A percentile compares a stretch with the other conserved stretches of the same genome.
These are phyloP conservation scores for Phalacrocorax aristotelis DNA, from an alignment of 2,113 vertebrate species.

Conservation along the genomic window DNA sequence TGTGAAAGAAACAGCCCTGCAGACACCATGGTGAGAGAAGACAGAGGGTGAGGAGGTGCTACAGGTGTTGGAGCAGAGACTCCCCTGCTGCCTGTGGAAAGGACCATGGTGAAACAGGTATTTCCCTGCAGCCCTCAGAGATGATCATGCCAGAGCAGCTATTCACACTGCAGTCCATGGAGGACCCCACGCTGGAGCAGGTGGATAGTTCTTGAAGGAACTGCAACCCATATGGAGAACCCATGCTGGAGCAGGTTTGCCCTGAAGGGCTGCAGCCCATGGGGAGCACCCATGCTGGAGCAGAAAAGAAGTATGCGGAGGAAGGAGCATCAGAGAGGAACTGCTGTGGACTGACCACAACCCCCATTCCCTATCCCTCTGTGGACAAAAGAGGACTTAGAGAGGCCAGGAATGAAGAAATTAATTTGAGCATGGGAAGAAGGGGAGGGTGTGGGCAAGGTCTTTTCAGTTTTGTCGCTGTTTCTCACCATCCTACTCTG, in stretches of 20 bases:
- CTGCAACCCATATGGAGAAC: not conserved
- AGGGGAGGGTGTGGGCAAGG: not conserved
- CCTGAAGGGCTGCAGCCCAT: not conserved
- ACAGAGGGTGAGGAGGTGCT: not conserved
- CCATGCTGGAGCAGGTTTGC: not conserved
- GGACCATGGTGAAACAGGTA: not conserved
- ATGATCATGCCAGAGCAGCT: not conserved
- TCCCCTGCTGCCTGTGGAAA: not conserved
- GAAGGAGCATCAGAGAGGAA: not conserved
- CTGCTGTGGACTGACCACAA: not conserved
- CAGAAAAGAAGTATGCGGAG: not conserved
- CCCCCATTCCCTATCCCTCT: not conserved
- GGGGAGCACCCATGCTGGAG: not conserved
- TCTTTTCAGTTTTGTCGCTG: not conserved
- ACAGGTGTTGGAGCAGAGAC: not conserved
- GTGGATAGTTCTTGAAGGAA: not conserved
- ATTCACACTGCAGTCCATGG: not conserved
- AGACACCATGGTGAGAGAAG: not conserved
- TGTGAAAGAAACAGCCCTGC: not conserved
- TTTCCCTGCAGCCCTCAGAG: not conserved
- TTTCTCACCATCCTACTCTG: not conserved
- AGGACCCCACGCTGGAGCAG: not conserved
- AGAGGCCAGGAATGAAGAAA: not conserved
- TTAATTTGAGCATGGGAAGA: not conserved
- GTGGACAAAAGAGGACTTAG: not conserved